A percentile compares a stretch with the other conserved stretches of the same genome.
Evolutionary conservation across 1,140 invertebrate genomes (phyloP).

Genomic region (Gonioctena quinquepunctata): DNA sequence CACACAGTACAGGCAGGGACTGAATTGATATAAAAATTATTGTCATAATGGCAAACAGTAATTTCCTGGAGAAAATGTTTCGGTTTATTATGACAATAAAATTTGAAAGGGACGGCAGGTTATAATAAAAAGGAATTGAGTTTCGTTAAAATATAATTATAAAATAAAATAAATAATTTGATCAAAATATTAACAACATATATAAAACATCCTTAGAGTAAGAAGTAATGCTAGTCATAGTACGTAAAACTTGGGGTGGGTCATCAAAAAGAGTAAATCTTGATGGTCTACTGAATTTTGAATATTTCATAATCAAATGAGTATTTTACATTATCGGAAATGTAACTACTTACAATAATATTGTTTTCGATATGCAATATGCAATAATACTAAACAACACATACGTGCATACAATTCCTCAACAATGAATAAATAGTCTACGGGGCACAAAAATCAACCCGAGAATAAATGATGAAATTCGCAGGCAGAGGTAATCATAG

Average conservation of each 20-base stretch:
- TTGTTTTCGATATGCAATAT: slow-evolving; percentile 27
- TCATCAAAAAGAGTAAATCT: neutral
- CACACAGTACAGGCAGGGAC: too few relatives aligned
- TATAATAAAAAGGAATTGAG: too few relatives aligned
- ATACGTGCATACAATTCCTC: slow-evolving; percentile 31
- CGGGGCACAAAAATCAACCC: neutral
- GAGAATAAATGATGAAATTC: neutral
- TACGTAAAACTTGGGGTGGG: neutral
- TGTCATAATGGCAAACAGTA: too few relatives aligned
- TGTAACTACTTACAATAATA: slow-evolving; percentile 18
- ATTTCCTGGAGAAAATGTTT: too few relatives aligned
- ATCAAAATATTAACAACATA: slow-evolving; percentile 28
- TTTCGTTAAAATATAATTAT: slow-evolving; percentile 24
- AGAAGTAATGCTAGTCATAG: neutral
- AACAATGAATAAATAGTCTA: slow-evolving; percentile 30
- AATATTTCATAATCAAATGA: slow-evolving; percentile 2
- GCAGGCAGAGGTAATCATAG: neutral
- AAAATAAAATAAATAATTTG: slow-evolving; percentile 33
- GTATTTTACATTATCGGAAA: slow-evolving; percentile 9
- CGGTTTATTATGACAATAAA: too few relatives aligned
- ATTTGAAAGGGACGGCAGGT: too few relatives aligned
- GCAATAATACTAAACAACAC: slow-evolving; percentile 29
- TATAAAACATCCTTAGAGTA: slow-evolving; percentile 5
- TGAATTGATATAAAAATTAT: too few relatives aligned
- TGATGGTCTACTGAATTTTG: neutral